A percentile compares a stretch with the other conserved stretches of the same genome.
Conservation (phyloP, 2,888 invertebrate species). For the Drosophila pegasa region DNA sequence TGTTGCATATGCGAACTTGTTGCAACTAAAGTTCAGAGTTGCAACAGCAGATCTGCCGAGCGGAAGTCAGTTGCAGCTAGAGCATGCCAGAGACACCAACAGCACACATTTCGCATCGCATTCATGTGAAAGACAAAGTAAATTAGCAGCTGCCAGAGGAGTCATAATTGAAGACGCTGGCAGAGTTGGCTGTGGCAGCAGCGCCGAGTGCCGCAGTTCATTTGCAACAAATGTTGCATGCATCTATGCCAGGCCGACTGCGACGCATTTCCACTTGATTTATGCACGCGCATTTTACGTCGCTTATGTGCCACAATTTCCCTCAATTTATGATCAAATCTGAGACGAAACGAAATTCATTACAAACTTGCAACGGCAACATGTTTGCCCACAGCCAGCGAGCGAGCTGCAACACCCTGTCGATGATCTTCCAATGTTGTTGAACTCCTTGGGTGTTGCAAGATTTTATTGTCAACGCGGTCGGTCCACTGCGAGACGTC, state of each 20-base stretch:
- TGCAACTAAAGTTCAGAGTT: slow-evolving; percentile 36
- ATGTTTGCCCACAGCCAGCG: slow-evolving; percentile 22
- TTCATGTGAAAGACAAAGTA: slow-evolving; percentile 25
- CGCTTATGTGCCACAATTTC: slow-evolving; percentile 27
- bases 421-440: slow-evolving; percentile 1
- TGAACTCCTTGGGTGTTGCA: slow-evolving; percentile 38
- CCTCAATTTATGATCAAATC: slow-evolving; percentile 57
- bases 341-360: slow-evolving; percentile 48
- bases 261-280: slow-evolving; percentile 73
- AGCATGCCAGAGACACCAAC: slow-evolving; percentile 67
- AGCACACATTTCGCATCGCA: slow-evolving; percentile 5
- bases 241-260: slow-evolving; percentile 35
- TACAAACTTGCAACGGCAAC: slow-evolving; percentile 37
- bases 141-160: slow-evolving; percentile 46
- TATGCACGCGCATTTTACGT: slow-evolving; percentile 51
- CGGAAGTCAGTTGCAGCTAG: slow-evolving; percentile 67
- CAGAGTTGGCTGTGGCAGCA: slow-evolving; percentile 17
- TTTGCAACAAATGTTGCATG: slow-evolving; percentile 76
- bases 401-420: slow-evolving; percentile 19
- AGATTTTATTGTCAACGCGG: slow-evolving; percentile 44
- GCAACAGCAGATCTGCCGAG: slow-evolving; percentile 49
- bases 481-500: slow-evolving; percentile 47
- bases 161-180: slow-evolving; percentile 37
- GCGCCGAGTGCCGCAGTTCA: slow-evolving; percentile 54
- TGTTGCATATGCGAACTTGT: slow-evolving; percentile 23